Base-by-base conservation (phyloP, 2,888 invertebrate species). In the Acrobasis consociella region DNA sequence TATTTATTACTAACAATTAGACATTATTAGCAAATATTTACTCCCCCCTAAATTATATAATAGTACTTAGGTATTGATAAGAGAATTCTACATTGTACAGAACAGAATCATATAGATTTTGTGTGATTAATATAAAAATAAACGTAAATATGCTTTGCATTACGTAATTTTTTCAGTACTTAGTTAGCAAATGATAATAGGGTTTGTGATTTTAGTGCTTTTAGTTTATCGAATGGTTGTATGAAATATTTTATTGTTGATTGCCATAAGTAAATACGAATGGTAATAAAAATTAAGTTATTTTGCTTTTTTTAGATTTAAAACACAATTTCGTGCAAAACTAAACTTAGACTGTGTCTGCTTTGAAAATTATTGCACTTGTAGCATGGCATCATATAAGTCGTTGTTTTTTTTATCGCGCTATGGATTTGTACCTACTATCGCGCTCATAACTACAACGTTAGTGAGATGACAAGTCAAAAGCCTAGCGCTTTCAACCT, bases 21-120 rank as follows among this genome's bases (percentile, higher is more conserved):
- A 62, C 68, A 64, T 68, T 67, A 64, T 65, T 73, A 71, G 69
- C 58, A 64, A 74, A 74, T 72, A 71, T 67, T 68, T 67, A 68
- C 63, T 67, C 69, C 67, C 68, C 72, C 64, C 22, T 71, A 74
- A 68, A 72, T 70, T 67, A 62, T 64, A 71, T 70, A 70, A 63
- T 72, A 76, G 73, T 67, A 60, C 69, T 67, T 73, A 73, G 66
- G 69, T 76, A 72, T 67, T 68, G 72, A 68, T 81, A 80, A 78
- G 78, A 73, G 72, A 73, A 70, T 75, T 69, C 77, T 76, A 76
- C 68, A 72, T 79, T 73, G 72, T 68, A 82, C 74, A 77, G 81
- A 79, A 72, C 75, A 67, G 68, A 65, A 64, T 66, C 63, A 65
- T 64, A 22, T 62, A 49, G 52, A 55, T 64, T 60, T 46, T 52